Evolutionary conservation across 2,888 invertebrate genomes (phyloP), one percentile per base, ranked within the genome.

Genomic region (Embidobia sp.): DNA sequence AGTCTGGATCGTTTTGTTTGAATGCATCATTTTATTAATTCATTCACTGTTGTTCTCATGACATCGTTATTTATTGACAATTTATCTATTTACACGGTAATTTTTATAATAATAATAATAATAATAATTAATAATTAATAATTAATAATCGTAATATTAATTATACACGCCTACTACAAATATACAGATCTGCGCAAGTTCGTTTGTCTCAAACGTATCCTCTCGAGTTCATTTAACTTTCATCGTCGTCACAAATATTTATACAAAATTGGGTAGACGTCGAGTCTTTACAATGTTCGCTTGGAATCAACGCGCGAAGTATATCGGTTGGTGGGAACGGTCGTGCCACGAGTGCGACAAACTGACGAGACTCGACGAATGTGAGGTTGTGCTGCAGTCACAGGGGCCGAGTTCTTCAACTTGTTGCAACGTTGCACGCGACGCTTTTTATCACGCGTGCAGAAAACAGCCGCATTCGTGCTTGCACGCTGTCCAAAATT

Each of bases 121-220:
- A 22, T 74, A 76, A 81, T 81, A 80, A 80, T 49, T 22, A 59
- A 49, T 49, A 49, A 49, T 42, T 55, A 59, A 59, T 73, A 66
- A 66, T 66, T 74, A 74, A 66, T 82, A 82, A 82, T 87, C 83
- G 81, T 84, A 80, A 85, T 84, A 81, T 80, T 80, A 83, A 85
- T 86, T 85, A 80, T 85, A 85, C 86, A 86, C 81, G 84, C 83
- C 85, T 86, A 85, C 86, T 87, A 88, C 85, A 88, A 89, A 87
- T 89, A 88, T 89, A 89, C 88, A 88, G 83, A 86, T 85, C 83
- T 84, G 81, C 82, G 77, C 63, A 59, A 63, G 40, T 59, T 37
- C 44, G 37, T 55, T 22, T 66, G 37, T 49, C 31, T 70, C n/a
- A n/a, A n/a, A n/a, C n/a, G n/a, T n/a, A n/a, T n/a, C n/a, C n/a